Base-by-base conservation (phyloP, 1,140 invertebrate species). In the Ladona fulva region DNA sequence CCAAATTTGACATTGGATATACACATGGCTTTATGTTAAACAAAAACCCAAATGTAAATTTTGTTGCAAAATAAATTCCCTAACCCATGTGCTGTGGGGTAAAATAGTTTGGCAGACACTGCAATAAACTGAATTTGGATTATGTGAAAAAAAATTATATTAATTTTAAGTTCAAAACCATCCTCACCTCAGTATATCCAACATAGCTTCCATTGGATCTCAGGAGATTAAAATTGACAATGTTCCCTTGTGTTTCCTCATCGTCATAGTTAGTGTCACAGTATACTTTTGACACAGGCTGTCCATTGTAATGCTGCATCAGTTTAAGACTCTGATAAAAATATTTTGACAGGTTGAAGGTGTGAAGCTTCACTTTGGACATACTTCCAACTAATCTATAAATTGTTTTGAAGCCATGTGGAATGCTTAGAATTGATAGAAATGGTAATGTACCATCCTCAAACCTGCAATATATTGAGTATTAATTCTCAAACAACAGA, bases 401-500 rank as follows among this genome's bases (percentile, higher is more conserved):
- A 78, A 95, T 79, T 79, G 88, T 86, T 78, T 94, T 90, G 81
- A 97, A 94, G 52, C 96, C 95, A 86, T 95, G 89, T 79, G 91
- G 89, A 3, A 99, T 83, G 0, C 93, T 87, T 16, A 93, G 85
- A 80, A 99, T 95, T 19, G 94, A 92, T 24, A 97, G 85, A 86
- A 95, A 99, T 59, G 95, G 88, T 52, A 96, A 78, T 0, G 97
- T 98, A 14, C 97, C 97, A 89, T 98, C 96, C 88, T 99, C 96
- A 87, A 97, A 97, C 82, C 95, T 96, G 83, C 1, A 87, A 77
- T 75, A 5, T 37, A 76, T 24, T 78, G 25, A 75, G 42, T 42
- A 12, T 24, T 24, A 74, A 81, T 19, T 78, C 81, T 42, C 25
- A 76, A 42, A 29, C 10, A 80, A 25, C 0, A 24, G n/a, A n/a